Conservation (phyloP, 2,797 vertebrate genomes). For the Cuniculus paca region DNA sequence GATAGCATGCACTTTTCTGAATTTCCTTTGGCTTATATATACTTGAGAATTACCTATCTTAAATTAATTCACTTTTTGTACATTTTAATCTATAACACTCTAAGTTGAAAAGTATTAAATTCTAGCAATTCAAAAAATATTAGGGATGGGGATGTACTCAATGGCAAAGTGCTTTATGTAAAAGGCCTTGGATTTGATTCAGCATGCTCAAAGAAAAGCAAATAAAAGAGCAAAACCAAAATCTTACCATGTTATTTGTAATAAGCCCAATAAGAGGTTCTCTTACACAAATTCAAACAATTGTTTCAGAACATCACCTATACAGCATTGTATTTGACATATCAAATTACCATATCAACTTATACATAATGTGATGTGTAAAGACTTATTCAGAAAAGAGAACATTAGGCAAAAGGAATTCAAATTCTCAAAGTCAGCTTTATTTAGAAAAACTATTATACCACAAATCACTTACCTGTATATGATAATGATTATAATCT, state of each 20-base stretch:
- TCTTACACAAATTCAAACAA: constrained; percentile 51
- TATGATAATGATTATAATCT: background rate
- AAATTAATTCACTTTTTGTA: constrained; percentile 20
- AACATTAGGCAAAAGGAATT: background rate
- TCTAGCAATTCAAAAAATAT: background rate
- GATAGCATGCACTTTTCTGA: background rate
- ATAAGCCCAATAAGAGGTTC: constrained; percentile 9
- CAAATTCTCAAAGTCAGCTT: constrained; percentile 31
- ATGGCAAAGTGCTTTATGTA: background rate
- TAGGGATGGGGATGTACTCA: background rate
- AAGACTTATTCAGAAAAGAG: constrained; percentile 56
- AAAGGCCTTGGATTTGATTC: background rate
- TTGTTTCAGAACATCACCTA: background rate
- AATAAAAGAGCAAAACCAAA: background rate
- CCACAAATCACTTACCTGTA: constrained; percentile 41
- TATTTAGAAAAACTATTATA: constrained; percentile 40
- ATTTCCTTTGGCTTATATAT: constrained; percentile 27
- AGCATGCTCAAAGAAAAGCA: background rate
- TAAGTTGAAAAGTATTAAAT: constrained; percentile 64
- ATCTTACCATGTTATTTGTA: background rate
- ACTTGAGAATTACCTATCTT: constrained; percentile 10
- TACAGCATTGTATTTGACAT: background rate
- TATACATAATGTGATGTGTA: constrained; percentile 38
- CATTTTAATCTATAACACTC: constrained; percentile 46
- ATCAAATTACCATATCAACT: constrained; percentile 51